A percentile compares a stretch with the other conserved stretches of the same genome.
These are phyloP conservation scores for Antheraea pernyi DNA, from an alignment of 1,140 invertebrate genomes.

Conservation along the genomic window DNA sequence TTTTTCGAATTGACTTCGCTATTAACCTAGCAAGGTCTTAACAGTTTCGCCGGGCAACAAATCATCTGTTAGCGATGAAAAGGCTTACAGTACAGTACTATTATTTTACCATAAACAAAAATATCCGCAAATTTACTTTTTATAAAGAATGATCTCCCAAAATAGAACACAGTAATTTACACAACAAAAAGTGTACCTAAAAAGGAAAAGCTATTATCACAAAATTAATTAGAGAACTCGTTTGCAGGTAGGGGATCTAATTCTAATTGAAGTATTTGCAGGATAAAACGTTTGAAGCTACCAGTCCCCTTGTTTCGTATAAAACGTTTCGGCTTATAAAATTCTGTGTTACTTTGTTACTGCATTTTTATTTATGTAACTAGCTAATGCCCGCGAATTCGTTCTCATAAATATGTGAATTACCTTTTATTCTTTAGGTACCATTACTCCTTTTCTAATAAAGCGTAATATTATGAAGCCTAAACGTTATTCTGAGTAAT, in stretches of 20 bases:
- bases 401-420: too few species aligned
- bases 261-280: constrained; percentile 41
- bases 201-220: constrained; percentile 35
- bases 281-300: constrained; percentile 30
- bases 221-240: constrained; percentile 45
- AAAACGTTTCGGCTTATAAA: constrained; percentile 16
- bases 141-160: background rate
- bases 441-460: too few species aligned
- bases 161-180: constrained; percentile 26
- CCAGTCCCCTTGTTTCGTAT: constrained; percentile 18
- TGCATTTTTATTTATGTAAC: constrained; percentile 27
- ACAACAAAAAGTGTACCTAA: constrained; percentile 20
- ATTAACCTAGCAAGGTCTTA: too few species aligned
- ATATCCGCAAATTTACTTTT: background rate
- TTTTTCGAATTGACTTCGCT: too few species aligned
- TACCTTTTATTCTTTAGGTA: too few species aligned
- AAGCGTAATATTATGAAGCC: too few species aligned
- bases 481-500: too few species aligned
- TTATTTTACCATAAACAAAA: too few species aligned
- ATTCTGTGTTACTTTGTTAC: constrained; percentile 22
- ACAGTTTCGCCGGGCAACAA: too few species aligned
- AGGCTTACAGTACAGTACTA: too few species aligned
- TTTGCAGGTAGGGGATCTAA: constrained; percentile 40
- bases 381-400: too few species aligned
- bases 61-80: too few species aligned